These are phyloP conservation scores for Pandion haliaetus DNA, from an alignment of 2,113 vertebrate genomes.

Conservation along the genomic window DNA sequence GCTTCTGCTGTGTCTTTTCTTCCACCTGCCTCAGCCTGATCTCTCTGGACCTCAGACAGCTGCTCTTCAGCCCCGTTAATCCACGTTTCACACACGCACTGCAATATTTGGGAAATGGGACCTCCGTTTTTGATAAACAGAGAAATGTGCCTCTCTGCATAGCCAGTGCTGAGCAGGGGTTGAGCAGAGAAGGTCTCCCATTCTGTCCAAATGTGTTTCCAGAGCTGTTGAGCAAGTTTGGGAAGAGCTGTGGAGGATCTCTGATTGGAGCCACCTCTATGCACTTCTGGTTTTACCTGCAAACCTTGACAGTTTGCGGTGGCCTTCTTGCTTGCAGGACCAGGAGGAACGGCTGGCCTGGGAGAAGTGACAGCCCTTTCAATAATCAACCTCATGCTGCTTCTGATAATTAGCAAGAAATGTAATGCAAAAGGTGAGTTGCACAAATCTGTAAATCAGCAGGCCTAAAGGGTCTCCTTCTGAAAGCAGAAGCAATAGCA, in stretches of 20 bases:
- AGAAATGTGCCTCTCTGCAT: neutral
- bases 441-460: neutral
- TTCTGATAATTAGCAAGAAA: neutral
- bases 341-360: neutral
- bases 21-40: neutral
- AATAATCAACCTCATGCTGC: neutral
- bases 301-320: neutral
- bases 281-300: neutral
- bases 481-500: neutral
- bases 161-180: neutral
- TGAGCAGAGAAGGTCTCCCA: accelerated
- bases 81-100: neutral
- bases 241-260: neutral
- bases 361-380: neutral
- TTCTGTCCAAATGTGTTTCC: neutral
- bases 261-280: neutral
- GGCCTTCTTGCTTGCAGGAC: neutral
- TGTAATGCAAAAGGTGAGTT: neutral
- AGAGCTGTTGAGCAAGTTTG: neutral
- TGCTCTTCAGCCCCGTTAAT: neutral
- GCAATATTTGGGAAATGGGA: neutral
- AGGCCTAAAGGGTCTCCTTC: neutral
- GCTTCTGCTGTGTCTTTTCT: neutral
- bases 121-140: neutral
- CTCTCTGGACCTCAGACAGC: neutral